Conservation (phyloP, 2,888 invertebrate species). For the Drosophila atripex region DNA sequence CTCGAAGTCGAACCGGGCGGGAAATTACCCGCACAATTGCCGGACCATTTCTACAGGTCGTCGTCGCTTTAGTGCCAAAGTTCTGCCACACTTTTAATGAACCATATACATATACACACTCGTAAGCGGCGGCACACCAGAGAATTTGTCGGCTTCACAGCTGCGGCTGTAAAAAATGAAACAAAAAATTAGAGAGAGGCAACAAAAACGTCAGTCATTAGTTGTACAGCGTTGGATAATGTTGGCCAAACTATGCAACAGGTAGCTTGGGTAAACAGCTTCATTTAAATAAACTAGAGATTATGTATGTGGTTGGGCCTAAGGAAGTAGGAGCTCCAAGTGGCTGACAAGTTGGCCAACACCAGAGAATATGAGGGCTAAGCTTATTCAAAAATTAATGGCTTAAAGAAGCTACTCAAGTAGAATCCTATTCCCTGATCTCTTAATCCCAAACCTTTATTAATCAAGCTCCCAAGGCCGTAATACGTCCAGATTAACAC, state of each 20-base stretch:
- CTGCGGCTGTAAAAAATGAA: conserved; percentile 44
- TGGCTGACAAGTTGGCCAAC: neutral
- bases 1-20: conserved; percentile 47
- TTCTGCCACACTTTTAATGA: conserved; percentile 76
- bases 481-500: neutral
- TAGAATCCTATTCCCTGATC: too few species aligned
- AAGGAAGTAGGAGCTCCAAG: neutral
- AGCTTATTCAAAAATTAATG: neutral
- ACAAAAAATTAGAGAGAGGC: neutral
- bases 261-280: conserved; percentile 30
- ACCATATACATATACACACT: conserved; percentile 42
- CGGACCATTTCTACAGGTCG: conserved; percentile 44
- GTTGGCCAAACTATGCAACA: conserved; percentile 29
- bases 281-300: conserved; percentile 29
- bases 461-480: neutral
- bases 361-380: neutral
- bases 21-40: conserved; percentile 72
- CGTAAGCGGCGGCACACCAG: conserved; percentile 7
- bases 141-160: conserved; percentile 42
- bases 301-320: neutral
- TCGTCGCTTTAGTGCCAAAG: conserved; percentile 46
- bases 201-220: conserved; percentile 42
- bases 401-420: neutral
- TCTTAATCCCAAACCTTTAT: neutral
- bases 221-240: conserved; percentile 35